phyloP scores from a whole-genome alignment of 2,888 invertebrate genomes.

The Alsophila aescularia region DNA sequence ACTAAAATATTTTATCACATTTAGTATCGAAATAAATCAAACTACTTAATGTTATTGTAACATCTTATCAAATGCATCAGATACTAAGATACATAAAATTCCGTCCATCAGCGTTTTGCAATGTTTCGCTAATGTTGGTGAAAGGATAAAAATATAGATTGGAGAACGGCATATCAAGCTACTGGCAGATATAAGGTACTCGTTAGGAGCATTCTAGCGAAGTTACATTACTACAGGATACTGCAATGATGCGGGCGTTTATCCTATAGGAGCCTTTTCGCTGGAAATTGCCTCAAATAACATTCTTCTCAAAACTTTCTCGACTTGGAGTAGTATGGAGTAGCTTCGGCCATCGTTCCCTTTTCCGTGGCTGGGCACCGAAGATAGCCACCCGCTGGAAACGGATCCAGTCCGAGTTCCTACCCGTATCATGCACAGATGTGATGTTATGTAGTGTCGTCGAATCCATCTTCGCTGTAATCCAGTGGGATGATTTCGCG shows the following conservation, averaged over 20 bases:
- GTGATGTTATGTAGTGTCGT: too few species aligned
- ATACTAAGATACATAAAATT: constrained; percentile 41
- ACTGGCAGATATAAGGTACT: not conserved
- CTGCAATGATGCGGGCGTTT: not conserved
- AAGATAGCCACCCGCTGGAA: too few species aligned
- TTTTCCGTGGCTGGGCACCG: too few species aligned
- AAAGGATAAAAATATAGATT: constrained; percentile 42
- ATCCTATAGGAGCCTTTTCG: too few species aligned
- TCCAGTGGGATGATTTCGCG: too few species aligned
- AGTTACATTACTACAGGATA: not conserved
- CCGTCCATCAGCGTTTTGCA: constrained; percentile 41
- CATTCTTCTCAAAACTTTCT: too few species aligned
- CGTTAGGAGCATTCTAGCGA: constrained; percentile 3
- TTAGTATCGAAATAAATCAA: constrained; percentile 14
- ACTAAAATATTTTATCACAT: not conserved
- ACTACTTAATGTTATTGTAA: constrained; percentile 1
- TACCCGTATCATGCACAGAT: too few species aligned
- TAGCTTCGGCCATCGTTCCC: too few species aligned
- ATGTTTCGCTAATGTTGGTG: constrained; percentile 36
- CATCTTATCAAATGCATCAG: constrained; percentile 17
- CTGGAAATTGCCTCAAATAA: too few species aligned
- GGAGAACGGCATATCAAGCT: constrained; percentile 6
- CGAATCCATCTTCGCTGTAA: too few species aligned
- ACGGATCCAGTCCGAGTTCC: too few species aligned
- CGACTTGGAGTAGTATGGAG: too few species aligned